Percentiles rank a stretch among this genome's conserved stretches.
Conservation (phyloP, 1,140 invertebrate genomes). For the Saxidomus purpurata region DNA sequence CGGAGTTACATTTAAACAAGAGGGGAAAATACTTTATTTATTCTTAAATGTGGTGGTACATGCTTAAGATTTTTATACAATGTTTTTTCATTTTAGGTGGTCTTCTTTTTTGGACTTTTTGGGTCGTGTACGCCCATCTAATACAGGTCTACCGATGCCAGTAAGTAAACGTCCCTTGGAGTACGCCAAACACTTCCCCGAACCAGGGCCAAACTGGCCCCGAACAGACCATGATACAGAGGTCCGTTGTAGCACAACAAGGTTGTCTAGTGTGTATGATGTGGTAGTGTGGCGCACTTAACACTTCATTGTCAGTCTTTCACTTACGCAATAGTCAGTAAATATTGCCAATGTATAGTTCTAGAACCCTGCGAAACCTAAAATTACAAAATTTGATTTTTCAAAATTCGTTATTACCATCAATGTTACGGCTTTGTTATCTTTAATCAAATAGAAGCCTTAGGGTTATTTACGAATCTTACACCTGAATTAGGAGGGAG, state of each 20-base stretch:
- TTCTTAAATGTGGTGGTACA: too few species aligned
- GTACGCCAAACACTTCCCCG: slow-evolving; percentile 73
- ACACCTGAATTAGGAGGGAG: too few species aligned
- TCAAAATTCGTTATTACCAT: too few species aligned
- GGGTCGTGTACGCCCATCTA: slow-evolving; percentile 68
- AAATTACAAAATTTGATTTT: neutral
- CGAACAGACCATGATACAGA: slow-evolving; percentile 53
- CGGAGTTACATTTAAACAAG: too few species aligned
- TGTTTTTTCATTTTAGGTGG: slow-evolving; percentile 69
- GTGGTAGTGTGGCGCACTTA: slow-evolving; percentile 23
- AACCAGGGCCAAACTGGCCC: slow-evolving; percentile 73
- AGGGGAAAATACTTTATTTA: too few species aligned
- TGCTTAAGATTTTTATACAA: too few species aligned
- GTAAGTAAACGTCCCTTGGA: slow-evolving; percentile 75
- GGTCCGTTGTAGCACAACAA: slow-evolving; percentile 47
- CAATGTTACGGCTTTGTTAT: too few species aligned
- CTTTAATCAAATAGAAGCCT: too few species aligned
- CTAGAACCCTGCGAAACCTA: too few species aligned
- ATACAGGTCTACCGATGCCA: slow-evolving; percentile 75
- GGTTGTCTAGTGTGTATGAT: slow-evolving; percentile 33
- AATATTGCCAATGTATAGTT: too few species aligned
- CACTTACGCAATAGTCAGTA: neutral
- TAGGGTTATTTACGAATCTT: too few species aligned
- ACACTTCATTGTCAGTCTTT: neutral
- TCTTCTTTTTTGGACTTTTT: slow-evolving; percentile 72